Percentiles rank a stretch among this genome's conserved stretches.
Evolutionary conservation across 2,888 invertebrate genomes (phyloP).

Genomic region (Ophioninae sp.): DNA sequence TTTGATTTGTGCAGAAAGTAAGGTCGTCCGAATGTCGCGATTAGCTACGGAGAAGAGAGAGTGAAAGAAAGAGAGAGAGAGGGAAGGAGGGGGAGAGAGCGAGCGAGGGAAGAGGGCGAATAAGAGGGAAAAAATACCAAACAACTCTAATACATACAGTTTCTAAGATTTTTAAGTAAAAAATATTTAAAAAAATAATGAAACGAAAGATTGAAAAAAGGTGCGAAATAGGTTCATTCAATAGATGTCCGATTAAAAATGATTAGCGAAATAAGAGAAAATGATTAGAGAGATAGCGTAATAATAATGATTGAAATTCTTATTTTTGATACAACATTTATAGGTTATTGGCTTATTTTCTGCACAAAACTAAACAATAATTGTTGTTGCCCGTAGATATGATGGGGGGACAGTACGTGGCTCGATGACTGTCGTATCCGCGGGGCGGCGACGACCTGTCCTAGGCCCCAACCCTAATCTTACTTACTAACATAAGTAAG

Average conservation of each 20-base stretch:
- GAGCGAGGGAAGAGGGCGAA: neutral
- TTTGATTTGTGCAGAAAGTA: slow-evolving; percentile 81
- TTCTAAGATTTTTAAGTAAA: neutral
- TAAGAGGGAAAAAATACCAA: neutral
- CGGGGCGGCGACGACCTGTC: slow-evolving; percentile 83
- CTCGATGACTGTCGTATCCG: slow-evolving; percentile 85
- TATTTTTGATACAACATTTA: slow-evolving; percentile 42
- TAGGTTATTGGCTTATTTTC: slow-evolving; percentile 75
- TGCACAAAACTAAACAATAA: slow-evolving; percentile 80
- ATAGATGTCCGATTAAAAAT: neutral
- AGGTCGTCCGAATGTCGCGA: slow-evolving; percentile 64
- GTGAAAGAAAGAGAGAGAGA: neutral
- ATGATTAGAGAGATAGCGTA: slow-evolving; percentile 1
- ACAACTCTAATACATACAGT: neutral
- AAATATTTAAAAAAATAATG: too few relatives aligned
- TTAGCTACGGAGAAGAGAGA: slow-evolving; percentile 32
- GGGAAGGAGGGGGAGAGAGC: neutral
- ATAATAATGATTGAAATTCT: slow-evolving; percentile 40
- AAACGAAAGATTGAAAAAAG: neutral
- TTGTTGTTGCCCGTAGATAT: slow-evolving; percentile 83
- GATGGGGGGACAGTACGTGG: slow-evolving; percentile 83
- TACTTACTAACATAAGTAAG: slow-evolving; percentile 82
- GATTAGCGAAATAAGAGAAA: neutral
- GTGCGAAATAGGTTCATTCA: neutral
- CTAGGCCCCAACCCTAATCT: slow-evolving; percentile 81